Conservation (phyloP, 2,888 invertebrate genomes). For the Eristalinus sepulchralis region DNA sequence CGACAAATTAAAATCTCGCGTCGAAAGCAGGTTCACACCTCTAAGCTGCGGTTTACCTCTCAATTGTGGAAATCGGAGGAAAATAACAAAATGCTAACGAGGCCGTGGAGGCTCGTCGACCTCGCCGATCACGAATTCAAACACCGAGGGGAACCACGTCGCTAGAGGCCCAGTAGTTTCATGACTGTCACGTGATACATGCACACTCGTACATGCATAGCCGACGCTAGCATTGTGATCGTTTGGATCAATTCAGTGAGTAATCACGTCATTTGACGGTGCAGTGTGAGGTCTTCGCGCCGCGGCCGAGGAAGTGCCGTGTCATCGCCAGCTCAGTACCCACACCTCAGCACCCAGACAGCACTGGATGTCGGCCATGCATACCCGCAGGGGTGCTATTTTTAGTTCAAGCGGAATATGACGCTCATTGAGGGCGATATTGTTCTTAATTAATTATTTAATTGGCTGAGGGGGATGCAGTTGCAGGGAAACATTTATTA, state of each 20-base stretch:
- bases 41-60: background rate
- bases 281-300: background rate
- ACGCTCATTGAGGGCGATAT: slow-evolving; percentile 8
- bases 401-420: slow-evolving; percentile 5
- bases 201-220: background rate
- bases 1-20: background rate
- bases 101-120: slow-evolving; percentile 8
- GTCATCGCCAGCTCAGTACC: background rate
- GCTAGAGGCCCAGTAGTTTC: background rate
- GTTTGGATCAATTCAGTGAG: background rate
- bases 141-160: background rate
- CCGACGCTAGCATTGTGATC: background rate
- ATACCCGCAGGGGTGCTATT: background rate
- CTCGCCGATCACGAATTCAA: background rate
- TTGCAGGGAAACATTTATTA: background rate
- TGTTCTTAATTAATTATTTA: slow-evolving; percentile 27
- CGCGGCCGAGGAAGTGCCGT: slow-evolving; percentile 12
- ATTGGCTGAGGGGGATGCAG: slow-evolving; percentile 5
- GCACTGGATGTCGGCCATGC: background rate
- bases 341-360: background rate
- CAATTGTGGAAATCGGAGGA: background rate
- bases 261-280: background rate
- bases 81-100: slow-evolving; percentile 17
- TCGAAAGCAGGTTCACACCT: background rate
- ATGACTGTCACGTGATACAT: slow-evolving; percentile 18